Conservation (phyloP, 2,888 invertebrate genomes). For the Halocaridina rubra region DNA sequence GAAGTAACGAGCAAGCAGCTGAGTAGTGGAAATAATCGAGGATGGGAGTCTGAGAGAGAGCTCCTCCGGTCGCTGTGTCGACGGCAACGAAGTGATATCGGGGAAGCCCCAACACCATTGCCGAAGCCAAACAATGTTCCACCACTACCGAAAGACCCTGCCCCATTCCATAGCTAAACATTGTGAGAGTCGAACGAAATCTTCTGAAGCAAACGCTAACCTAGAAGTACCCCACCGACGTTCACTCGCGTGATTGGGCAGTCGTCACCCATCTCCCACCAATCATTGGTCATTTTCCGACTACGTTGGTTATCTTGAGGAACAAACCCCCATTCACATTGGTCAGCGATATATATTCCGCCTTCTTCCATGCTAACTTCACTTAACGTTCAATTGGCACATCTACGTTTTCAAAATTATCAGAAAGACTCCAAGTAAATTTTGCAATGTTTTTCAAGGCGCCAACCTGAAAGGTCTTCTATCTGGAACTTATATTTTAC, state of each 20-base stretch:
- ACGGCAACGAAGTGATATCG: conserved; percentile 27
- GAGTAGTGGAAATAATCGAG: too few relatives aligned
- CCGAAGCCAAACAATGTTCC: neutral
- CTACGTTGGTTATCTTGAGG: neutral
- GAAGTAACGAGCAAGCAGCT: too few relatives aligned
- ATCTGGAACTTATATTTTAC: too few relatives aligned
- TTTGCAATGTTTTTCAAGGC: too few relatives aligned
- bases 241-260: neutral
- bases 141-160: neutral
- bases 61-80: neutral
- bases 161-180: neutral
- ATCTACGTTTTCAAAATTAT: too few relatives aligned
- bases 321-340: neutral
- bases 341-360: too few relatives aligned
- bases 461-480: too few relatives aligned
- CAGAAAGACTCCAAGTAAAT: too few relatives aligned
- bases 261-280: neutral
- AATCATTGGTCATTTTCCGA: conserved; percentile 32
- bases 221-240: neutral
- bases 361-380: too few relatives aligned
- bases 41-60: neutral
- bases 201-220: neutral
- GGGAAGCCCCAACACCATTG: conserved; percentile 35
- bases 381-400: too few relatives aligned
- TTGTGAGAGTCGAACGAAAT: neutral